A percentile compares a stretch with the other conserved stretches of the same genome.
Evolutionary conservation across 2,888 invertebrate genomes (phyloP).

Genomic region (Listrodromus nycthemerus): DNA sequence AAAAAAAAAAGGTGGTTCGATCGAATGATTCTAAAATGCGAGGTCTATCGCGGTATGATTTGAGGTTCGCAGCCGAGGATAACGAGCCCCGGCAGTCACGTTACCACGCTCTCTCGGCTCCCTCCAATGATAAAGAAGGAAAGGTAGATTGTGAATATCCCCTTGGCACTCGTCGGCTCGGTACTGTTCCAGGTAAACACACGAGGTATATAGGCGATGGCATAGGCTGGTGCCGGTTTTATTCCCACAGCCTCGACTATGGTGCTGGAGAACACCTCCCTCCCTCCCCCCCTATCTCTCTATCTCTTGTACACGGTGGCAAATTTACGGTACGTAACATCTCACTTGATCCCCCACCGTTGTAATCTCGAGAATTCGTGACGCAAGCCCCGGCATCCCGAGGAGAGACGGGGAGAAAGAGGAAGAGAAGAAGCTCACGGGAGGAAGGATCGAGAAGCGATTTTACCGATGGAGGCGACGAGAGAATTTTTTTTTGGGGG

Average conservation of each 20-base stretch:
- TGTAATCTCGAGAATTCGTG: conserved; percentile 74
- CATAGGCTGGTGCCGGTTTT: conserved; percentile 70
- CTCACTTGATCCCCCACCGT: conserved; percentile 75
- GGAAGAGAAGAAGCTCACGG: conserved; percentile 4
- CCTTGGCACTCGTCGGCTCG: conserved; percentile 54
- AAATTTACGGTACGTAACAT: conserved; percentile 80
- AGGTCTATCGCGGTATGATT: conserved; percentile 59
- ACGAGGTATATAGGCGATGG: conserved; percentile 59
- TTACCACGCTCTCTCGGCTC: conserved; percentile 56
- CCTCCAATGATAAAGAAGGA: conserved; percentile 70
- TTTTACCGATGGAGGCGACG: not conserved
- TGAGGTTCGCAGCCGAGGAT: conserved; percentile 61
- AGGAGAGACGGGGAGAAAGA: not conserved
- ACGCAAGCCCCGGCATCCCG: conserved; percentile 65
- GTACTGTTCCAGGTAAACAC: conserved; percentile 65
- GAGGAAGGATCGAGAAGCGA: conserved; percentile 51
- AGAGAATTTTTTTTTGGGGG: too few species aligned
- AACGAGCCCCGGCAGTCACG: conserved; percentile 66
- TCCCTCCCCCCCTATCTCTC: not conserved
- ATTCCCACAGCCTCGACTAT: conserved; percentile 82
- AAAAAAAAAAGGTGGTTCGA: conserved; percentile 12
- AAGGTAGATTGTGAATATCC: conserved; percentile 53
- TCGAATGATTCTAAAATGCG: conserved; percentile 61
- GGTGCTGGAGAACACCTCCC: not conserved
- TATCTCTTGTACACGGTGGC: conserved; percentile 71